Evolutionary conservation across 1,140 invertebrate genomes (phyloP), one percentile per base, ranked within the genome.

Genomic region (Pseudomyrmex sp.): DNA sequence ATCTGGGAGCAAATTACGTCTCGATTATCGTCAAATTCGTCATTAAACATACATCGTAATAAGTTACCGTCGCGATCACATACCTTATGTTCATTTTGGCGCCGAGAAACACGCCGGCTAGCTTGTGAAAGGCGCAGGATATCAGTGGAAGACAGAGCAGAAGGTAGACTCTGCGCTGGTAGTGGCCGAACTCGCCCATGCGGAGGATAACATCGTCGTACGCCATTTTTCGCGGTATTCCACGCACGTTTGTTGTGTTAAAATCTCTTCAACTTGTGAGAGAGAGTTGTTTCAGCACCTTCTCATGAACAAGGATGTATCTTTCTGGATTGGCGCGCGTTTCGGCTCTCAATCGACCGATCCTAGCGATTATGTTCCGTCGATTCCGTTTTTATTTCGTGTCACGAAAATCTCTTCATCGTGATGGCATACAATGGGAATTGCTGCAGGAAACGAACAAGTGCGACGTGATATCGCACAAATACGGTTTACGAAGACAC

Each of bases 71-170:
- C 44, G 75, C 86, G 90, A 90, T 66, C 88, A 18, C 80, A 86
- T 91, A 97, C 91, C 96, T 96, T 59, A 95, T 95, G 76, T 95
- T 91, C 63, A 96, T 95, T 93, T 96, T 96, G 7, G 96, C 96
- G 63, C 96, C 95, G 0, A 97, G 93, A 91, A 97, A 97, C 1
- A 97, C 96, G 83, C 96, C 96, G 1, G 95, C 96, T 10, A 98
- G 93, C 90, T 97, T 97, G 89, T 97, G 97, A 89, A 97, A 96
- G 35, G 96, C 97, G 91, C 96, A 96, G 9, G 96, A 95, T 88
- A 97, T 96, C 3, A 96, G 96, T 3, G 97, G 97, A 23, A 97
- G 92, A 89, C 96, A 97, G 58, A 97, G 92, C 9, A 98, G 92
- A 65, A 97, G 93, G 89, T 96, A 97, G 59, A 97, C 96, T 61